Conservation (phyloP, 2,113 vertebrate genomes). For the Geothlypis trichas region DNA sequence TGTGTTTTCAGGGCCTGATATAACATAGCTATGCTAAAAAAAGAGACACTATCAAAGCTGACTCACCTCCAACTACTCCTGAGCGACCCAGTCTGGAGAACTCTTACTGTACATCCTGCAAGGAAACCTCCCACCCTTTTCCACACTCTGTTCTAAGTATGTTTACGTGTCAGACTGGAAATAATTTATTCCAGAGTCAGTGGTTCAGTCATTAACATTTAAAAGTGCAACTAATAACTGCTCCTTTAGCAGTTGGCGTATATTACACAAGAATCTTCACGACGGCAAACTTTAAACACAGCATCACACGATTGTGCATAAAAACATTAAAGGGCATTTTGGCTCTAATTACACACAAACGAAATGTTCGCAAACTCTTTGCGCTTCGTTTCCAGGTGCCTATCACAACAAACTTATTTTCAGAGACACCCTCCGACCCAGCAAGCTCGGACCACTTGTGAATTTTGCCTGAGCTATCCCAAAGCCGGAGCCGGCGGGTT, state of each 20-base stretch:
- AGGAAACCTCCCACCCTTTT: background rate
- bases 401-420: background rate
- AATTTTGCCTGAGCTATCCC: rapidly evolving
- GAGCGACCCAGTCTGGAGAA: background rate
- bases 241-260: background rate
- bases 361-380: rapidly evolving
- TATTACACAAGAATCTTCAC: background rate
- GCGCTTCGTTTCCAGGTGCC: rapidly evolving
- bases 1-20: background rate
- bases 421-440: background rate
- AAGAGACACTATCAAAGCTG: slow-evolving; percentile 9
- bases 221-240: background rate
- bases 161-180: background rate
- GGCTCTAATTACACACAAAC: background rate
- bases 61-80: background rate
- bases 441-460: rapidly evolving
- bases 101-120: background rate
- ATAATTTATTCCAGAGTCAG: background rate
- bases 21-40: background rate
- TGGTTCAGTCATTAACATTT: background rate
- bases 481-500: rapidly evolving
- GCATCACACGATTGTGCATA: rapidly evolving
- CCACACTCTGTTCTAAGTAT: background rate
- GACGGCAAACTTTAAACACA: background rate
- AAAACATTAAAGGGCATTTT: background rate